Evolutionary conservation across 2,797 vertebrate species (phyloP).

Genomic region (Agapornis canus): DNA sequence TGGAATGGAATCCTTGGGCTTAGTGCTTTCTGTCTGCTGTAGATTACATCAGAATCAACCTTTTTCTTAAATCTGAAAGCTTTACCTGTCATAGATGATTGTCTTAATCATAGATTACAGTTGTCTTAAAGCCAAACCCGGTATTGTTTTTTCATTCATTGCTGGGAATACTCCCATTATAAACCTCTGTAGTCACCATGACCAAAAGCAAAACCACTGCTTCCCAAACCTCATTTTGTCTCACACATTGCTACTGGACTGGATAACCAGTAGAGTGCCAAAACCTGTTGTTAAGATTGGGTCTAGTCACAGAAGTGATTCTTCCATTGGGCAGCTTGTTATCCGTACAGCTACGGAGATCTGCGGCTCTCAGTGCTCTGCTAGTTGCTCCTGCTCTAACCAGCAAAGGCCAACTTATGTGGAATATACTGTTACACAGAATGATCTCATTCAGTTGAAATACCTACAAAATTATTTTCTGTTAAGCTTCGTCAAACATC

Average conservation of each 20-base stretch:
- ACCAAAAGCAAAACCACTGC: background rate
- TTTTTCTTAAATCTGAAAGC: conserved; percentile 10
- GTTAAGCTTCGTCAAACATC: background rate
- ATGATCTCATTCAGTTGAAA: background rate
- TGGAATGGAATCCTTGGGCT: background rate
- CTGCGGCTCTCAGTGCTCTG: rapidly evolving
- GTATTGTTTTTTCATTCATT: background rate
- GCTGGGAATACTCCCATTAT: conserved; percentile 6
- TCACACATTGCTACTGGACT: background rate
- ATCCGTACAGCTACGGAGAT: rapidly evolving
- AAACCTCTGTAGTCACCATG: background rate
- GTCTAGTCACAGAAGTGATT: background rate
- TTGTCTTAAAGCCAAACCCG: conserved; percentile 10
- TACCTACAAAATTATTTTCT: background rate
- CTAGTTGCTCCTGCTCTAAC: background rate
- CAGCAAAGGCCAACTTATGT: background rate
- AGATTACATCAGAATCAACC: background rate
- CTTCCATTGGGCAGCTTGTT: background rate
- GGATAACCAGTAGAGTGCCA: background rate
- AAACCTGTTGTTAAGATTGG: background rate
- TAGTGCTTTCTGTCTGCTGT: background rate
- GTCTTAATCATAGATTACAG: conserved; percentile 25
- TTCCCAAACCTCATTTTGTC: background rate
- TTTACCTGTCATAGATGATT: background rate
- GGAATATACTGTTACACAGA: background rate